Percentiles rank a stretch among this genome's conserved stretches.
phyloP scores from a whole-genome alignment of 2,888 invertebrate species.

The Kryphioiulus occultus region DNA sequence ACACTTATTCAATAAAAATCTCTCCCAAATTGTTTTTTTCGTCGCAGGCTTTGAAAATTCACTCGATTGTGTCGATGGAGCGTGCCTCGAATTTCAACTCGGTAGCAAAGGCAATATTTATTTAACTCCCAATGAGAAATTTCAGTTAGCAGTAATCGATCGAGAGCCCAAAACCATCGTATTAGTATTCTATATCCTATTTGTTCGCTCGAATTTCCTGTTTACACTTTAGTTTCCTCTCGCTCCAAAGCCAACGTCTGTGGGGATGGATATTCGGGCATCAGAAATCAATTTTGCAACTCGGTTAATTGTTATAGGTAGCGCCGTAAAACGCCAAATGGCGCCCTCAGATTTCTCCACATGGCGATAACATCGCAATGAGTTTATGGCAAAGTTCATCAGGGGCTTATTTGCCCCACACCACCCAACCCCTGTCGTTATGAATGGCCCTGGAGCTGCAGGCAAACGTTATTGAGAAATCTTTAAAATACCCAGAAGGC shows the following conservation, averaged over 20 bases:
- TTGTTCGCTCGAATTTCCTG: slow-evolving; percentile 26
- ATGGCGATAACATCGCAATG: too few relatives aligned
- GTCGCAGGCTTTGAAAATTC: not conserved
- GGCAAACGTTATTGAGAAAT: too few relatives aligned
- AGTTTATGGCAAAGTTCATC: too few relatives aligned
- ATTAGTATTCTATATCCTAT: slow-evolving; percentile 26
- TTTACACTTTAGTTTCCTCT: slow-evolving; percentile 18
- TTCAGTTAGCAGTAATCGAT: not conserved
- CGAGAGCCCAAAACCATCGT: not conserved
- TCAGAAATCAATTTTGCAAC: not conserved
- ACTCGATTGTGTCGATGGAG: not conserved
- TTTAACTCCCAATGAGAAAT: slow-evolving; percentile 25
- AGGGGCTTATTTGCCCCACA: too few relatives aligned
- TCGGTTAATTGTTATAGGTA: not conserved
- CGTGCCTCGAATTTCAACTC: slow-evolving; percentile 9
- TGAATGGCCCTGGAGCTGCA: too few relatives aligned
- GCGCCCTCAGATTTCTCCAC: too few relatives aligned
- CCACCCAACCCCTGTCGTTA: too few relatives aligned
- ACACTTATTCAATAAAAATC: not conserved
- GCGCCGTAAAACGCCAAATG: too few relatives aligned
- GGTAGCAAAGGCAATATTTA: slow-evolving; percentile 9
- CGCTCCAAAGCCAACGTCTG: not conserved
- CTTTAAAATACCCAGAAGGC: too few relatives aligned
- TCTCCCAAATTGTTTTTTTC: not conserved
- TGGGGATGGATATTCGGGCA: not conserved